Percentiles rank a stretch among this genome's conserved stretches.
Conservation (phyloP, 2,797 vertebrate genomes). For the Anniella stebbinsi region DNA sequence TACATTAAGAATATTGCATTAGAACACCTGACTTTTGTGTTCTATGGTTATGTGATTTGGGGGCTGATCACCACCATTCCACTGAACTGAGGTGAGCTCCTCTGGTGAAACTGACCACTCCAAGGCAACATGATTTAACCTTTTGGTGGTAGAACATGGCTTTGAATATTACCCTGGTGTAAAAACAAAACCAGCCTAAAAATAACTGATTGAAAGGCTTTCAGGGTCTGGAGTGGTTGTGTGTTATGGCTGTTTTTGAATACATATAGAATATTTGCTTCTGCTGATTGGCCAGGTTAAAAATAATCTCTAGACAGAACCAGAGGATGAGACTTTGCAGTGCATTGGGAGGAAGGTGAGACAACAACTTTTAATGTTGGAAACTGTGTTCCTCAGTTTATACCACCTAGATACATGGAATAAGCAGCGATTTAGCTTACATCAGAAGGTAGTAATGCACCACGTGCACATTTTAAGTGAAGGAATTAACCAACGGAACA, state of each 20-base stretch:
- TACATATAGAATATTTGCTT: background rate
- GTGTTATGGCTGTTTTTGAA: slow-evolving; percentile 6
- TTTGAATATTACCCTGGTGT: background rate
- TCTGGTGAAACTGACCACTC: slow-evolving; percentile 2
- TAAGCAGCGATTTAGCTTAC: slow-evolving; percentile 20
- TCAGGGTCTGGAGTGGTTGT: slow-evolving; percentile 31
- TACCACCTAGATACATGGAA: background rate
- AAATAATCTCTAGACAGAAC: slow-evolving; percentile 21
- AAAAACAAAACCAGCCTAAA: slow-evolving; percentile 24
- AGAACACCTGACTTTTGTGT: background rate
- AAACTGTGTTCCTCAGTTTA: slow-evolving; percentile 49
- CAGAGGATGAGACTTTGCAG: slow-evolving; percentile 20
- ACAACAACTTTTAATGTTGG: slow-evolving; percentile 49
- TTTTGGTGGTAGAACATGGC: slow-evolving; percentile 30
- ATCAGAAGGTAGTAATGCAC: slow-evolving; percentile 68
- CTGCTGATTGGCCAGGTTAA: background rate
- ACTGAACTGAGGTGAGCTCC: background rate
- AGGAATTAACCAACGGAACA: background rate
- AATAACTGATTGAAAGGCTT: slow-evolving; percentile 48
- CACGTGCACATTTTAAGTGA: slow-evolving; percentile 14
- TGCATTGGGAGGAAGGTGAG: slow-evolving; percentile 11
- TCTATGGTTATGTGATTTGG: slow-evolving; percentile 12
- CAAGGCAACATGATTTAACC: background rate
- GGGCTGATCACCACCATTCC: background rate
- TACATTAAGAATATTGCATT: background rate